Base-by-base conservation (phyloP, 2,113 vertebrate genomes). In the Rhinolophus ferrumequinum region DNA sequence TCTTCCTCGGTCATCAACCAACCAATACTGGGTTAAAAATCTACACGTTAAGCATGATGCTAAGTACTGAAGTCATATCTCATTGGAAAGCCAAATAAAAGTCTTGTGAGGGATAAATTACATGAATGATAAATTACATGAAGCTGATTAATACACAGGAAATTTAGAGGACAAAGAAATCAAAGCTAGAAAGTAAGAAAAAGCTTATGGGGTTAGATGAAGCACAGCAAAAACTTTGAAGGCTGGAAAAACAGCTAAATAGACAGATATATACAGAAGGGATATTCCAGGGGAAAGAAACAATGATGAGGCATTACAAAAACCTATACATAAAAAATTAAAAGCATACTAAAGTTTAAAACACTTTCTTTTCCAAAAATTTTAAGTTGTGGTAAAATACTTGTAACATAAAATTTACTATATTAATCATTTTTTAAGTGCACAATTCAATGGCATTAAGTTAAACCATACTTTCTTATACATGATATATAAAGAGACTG, bases 281-380 rank as follows among this genome's bases (percentile, higher is more conserved):
- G 35, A 56, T 38, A 86, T 58, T 58, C 56, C 24, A 76, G 35
- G 66, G 73, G 35, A 72, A 22, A 87, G 21, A 81, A 88, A 92
- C 10, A 73, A 56, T 19, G 7, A 88, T 75, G 24, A 81, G 50
- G 41, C 33, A 75, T 82, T 88, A 50, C 8, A 75, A 95, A 87
- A 35, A 44, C 15, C 26, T 80, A 70, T 8, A 73, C 10, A 73
- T 56, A 92, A 92, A 81, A 73, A 72, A 62, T 64, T 80, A 75
- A 72, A 95, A 87, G 8, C 54, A 75, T 60, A 30, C 60, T 69
- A 15, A 84, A 85, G 79, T 64, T 89, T 62, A 79, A 76, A 96
- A 79, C 13, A 62, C 14, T 26, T 69, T 70, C n/a, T 30, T 81
- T 18, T 0, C 6, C 18, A 35, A 56, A 90, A 38, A 11, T n/a